These are phyloP conservation scores for Venturia canescens DNA, from an alignment of 1,140 invertebrate genomes.

Conservation along the genomic window DNA sequence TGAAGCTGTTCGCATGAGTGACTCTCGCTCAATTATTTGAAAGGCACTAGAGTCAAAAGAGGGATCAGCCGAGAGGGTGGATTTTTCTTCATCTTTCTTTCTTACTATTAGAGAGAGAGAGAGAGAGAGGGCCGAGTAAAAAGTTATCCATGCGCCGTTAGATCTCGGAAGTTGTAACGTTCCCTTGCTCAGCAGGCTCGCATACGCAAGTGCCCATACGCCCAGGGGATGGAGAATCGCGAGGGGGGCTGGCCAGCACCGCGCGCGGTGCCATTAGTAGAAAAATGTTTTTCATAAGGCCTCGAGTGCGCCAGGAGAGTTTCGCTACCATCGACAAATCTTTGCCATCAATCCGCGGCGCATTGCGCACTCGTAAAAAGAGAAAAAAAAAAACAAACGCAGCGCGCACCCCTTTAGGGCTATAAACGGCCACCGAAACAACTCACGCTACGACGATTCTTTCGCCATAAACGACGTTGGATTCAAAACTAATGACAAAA, in stretches of 20 bases:
- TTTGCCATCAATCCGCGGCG: constrained; percentile 48
- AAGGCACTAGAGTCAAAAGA: neutral
- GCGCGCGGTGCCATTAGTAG: constrained; percentile 62
- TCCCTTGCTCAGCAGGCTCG: neutral
- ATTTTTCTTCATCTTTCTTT: neutral
- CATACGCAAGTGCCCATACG: constrained; percentile 35
- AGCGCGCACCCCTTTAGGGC: constrained; percentile 59
- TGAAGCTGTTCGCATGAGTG: neutral
- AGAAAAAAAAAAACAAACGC: constrained; percentile 47
- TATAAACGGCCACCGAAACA: constrained; percentile 16
- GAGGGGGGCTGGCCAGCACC: constrained; percentile 56
- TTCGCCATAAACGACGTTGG: constrained; percentile 60
- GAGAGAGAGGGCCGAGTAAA: neutral
- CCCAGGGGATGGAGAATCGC: constrained; percentile 51
- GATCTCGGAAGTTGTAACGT: neutral
- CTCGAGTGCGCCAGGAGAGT: constrained; percentile 54
- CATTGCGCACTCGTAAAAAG: constrained; percentile 41
- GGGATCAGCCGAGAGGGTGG: neutral
- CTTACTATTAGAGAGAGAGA: neutral
- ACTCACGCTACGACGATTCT: neutral
- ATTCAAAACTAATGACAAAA: constrained; percentile 66
- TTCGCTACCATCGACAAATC: constrained; percentile 36
- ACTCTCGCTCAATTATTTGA: constrained; percentile 15
- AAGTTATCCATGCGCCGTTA: constrained; percentile 8
- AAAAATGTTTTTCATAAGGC: constrained; percentile 68